Base-by-base conservation (phyloP, 1,140 invertebrate genomes). In the Centruroides vittatus region DNA sequence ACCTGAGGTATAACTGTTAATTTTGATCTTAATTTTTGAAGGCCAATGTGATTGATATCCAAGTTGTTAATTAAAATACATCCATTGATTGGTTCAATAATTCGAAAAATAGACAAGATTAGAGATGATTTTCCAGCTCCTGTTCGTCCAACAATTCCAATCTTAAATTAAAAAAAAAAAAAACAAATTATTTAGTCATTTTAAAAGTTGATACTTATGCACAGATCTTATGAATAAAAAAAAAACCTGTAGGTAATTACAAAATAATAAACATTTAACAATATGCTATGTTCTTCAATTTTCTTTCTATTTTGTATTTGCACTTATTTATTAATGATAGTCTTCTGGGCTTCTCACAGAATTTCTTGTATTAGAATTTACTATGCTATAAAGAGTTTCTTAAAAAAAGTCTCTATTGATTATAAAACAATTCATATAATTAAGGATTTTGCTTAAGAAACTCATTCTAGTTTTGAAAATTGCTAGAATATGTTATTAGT, bases 1-100 rank as follows among this genome's bases (percentile, higher is more conserved):
- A 74, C 81, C 77, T 89, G 87, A 55, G 88, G 87, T 73, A 95
- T 94, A 69, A 94, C 93, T n/a, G 93, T 95, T 36, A 97, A 78
- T 64, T 86, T 71, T 23, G 75, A 74, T 79, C 95, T 79, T 36
- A 99, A 74, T 65, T 89, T 84, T 72, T 96, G 90, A 7, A 99
- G 81, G 65, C 75, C 72, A 6, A 79, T 66, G 34, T 67, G 67
- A 8, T 65, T 60, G 8, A 75, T 74, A 61, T 75, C 68, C 10
- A 69, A 61, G 8, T 66, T 68, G 61, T 77, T 74, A 34, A 77
- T 72, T 3, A 68, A 47, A 46, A 77, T 73, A 35, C 65, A 59
- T 5, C 75, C 75, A 23, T 68, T 67, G 35, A 57, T 63, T 13
- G 74, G 66, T 11, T 76, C 71, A 53, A 76, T 68, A 64, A 76